Evolutionary conservation across 2,113 vertebrate species (phyloP).

Genomic region (Calonectris borealis): DNA sequence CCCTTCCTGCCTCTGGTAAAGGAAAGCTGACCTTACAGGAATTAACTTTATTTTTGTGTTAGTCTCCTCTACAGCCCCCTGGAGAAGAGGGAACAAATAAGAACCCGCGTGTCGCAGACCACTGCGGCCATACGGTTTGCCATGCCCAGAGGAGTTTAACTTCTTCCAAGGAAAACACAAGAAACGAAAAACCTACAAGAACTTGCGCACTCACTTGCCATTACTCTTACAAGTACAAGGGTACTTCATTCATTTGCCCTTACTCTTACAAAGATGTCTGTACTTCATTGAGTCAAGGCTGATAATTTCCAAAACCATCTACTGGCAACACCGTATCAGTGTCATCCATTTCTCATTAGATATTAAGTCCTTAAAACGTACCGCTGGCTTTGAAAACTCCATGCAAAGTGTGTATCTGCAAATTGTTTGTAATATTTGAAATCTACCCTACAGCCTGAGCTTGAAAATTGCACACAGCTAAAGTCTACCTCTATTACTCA

Average conservation of each 20-base stretch:
- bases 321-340: not conserved
- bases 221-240: not conserved
- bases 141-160: not conserved
- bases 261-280: not conserved
- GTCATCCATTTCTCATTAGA: not conserved
- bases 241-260: not conserved
- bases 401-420: not conserved
- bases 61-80: not conserved
- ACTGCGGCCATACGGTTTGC: not conserved
- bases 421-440: conserved; percentile 3
- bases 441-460: not conserved
- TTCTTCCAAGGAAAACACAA: not conserved
- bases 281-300: not conserved
- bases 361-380: not conserved
- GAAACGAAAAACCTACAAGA: not conserved
- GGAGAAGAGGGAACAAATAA: not conserved
- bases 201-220: rapidly evolving
- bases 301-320: not conserved
- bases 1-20: not conserved
- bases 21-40: not conserved
- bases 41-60: not conserved
- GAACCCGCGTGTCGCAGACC: not conserved
- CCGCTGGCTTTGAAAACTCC: not conserved
- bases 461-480: not conserved
- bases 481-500: conserved; percentile 16